Conservation (phyloP, 2,113 vertebrate species). For the Callaeas wilsoni region DNA sequence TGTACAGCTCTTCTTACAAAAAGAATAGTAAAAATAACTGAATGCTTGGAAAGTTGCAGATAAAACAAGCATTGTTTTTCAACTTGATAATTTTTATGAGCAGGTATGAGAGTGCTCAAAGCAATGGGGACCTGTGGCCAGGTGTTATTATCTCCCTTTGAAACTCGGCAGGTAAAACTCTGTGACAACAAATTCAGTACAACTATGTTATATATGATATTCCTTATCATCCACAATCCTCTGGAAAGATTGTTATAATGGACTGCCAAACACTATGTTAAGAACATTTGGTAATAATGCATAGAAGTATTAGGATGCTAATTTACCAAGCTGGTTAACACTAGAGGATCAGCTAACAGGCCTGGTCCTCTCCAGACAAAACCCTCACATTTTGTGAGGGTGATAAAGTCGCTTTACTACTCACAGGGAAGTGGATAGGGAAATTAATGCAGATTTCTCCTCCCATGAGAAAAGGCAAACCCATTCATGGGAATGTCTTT, state of each 20-base stretch:
- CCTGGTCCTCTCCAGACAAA: background rate
- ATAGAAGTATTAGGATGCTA: background rate
- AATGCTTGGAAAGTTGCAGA: background rate
- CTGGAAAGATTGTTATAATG: background rate
- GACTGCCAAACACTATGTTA: fast-evolving
- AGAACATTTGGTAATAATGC: background rate
- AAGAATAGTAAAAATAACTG: background rate
- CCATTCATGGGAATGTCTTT: background rate
- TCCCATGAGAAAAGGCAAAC: background rate
- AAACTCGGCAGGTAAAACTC: background rate
- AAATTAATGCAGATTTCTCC: background rate
- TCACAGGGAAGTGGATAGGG: background rate
- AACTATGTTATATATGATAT: background rate
- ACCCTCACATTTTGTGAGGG: background rate
- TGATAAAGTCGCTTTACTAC: background rate
- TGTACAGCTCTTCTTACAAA: background rate
- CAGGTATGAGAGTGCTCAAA: background rate
- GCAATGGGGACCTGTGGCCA: background rate
- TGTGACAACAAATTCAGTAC: background rate
- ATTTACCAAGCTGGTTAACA: background rate
- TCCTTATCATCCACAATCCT: background rate
- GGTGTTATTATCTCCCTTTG: background rate
- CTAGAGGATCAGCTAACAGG: background rate
- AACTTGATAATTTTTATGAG: background rate
- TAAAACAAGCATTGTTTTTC: background rate